Base-by-base conservation (phyloP, 2,113 vertebrate species). In the Herpetotheres cachinnans region DNA sequence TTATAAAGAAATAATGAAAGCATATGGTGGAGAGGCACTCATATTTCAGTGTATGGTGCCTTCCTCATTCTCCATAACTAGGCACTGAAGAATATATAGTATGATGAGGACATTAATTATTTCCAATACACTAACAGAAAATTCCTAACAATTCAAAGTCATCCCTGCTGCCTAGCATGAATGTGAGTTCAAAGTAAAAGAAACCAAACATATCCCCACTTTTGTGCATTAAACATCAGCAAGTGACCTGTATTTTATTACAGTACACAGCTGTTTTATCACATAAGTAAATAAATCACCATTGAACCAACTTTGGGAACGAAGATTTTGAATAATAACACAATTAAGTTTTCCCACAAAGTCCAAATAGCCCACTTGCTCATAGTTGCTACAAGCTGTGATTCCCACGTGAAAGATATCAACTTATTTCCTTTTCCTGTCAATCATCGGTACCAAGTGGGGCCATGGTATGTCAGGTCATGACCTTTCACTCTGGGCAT, bases 331-430 rank as follows among this genome's bases (percentile, higher is more conserved):
- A 98, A 97, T 95, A 97, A 98, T 98, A 98, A 97, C 95, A 98
- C 98, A 99, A 98, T 99, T 98, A 98, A 98, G 98, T 98, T 99
- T 99, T 98, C 98, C 98, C 98, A 99, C 98, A 99, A 98, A 98
- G 98, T 98, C 98, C 97, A 98, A 87, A 96, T 97, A 97, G 94
- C 96, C 96, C 92, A 98, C 98, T 99, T 98, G 98, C 97, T 98
- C 98, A 94, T 96, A 97, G 98, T 98, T 98, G 98, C 98, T 98
- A 97, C 98, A 99, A 99, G 98, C 99, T 99, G 98, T 98, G 98
- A 99, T 99, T 99, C 99, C 99, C 99, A 99, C 94, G 98, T 99
- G 99, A 99, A 99, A 99, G 97, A 98, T 99, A 99, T 98, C 98
- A 98, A 96, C 96, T 96, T 97, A 97, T 98, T 98, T 98, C 98